Evolutionary conservation across 2,888 invertebrate species (phyloP).

Genomic region (Pogonocherus hispidulus): DNA sequence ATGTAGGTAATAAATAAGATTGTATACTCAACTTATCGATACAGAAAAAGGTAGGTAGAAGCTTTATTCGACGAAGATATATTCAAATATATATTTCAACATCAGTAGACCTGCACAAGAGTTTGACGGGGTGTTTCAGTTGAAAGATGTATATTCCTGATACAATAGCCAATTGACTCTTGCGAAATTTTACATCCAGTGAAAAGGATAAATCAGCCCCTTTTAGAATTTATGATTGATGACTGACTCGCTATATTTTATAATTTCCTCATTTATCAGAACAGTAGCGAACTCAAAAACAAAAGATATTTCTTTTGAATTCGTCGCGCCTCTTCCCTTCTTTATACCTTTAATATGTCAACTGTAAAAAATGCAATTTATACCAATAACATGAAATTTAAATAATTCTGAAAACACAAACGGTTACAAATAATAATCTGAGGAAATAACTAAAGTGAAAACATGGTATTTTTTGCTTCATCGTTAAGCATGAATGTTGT

Average conservation of each 20-base stretch:
- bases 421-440: no score
- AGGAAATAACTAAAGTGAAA: no score
- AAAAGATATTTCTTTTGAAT: conserved; percentile 11
- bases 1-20: conserved; percentile 15
- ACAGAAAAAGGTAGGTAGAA: conserved; percentile 13
- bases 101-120: not conserved
- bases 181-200: conserved; percentile 10
- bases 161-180: conserved; percentile 27
- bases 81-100: conserved; percentile 28
- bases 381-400: not conserved
- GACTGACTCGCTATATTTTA: conserved; percentile 21
- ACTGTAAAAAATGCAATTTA: conserved; percentile 20
- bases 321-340: not conserved
- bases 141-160: conserved; percentile 16
- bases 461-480: no score
- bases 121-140: conserved; percentile 8
- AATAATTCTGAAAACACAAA: no score
- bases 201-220: conserved; percentile 14
- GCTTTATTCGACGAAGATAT: conserved; percentile 20
- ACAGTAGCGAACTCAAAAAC: conserved; percentile 23
- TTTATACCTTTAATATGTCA: conserved; percentile 16
- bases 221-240: conserved; percentile 29
- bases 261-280: conserved; percentile 32
- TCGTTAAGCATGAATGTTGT: no score
- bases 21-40: conserved; percentile 5